Percentiles rank a stretch among this genome's conserved stretches.
Evolutionary conservation across 1,140 invertebrate species (phyloP).

Genomic region (Conus ventricosus): DNA sequence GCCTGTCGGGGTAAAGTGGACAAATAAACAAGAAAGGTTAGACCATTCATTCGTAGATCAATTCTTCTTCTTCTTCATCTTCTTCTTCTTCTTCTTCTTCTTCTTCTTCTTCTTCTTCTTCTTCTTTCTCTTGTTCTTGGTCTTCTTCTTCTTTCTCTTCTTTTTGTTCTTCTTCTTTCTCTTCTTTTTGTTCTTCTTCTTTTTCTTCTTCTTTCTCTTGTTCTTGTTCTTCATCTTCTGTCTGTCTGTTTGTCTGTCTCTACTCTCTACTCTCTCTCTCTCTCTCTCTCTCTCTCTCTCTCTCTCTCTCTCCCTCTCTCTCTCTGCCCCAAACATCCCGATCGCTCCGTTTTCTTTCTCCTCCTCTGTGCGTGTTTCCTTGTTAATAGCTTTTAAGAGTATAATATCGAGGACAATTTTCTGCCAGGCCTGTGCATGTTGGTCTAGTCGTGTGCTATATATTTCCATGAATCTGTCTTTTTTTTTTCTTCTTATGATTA

Average conservation of each 20-base stretch:
- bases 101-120: too few species aligned
- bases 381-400: neutral
- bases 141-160: neutral
- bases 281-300: slow-evolving; percentile 35
- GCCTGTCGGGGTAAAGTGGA: too few species aligned
- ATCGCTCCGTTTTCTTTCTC: neutral
- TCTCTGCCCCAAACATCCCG: too few species aligned
- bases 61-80: too few species aligned
- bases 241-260: slow-evolving; percentile 14
- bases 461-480: too few species aligned
- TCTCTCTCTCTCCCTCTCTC: slow-evolving; percentile 2
- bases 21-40: too few species aligned
- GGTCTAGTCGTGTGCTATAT: too few species aligned
- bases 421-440: too few species aligned
- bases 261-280: slow-evolving; percentile 15
- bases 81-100: too few species aligned
- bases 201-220: neutral
- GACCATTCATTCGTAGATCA: too few species aligned
- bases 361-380: neutral
- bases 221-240: slow-evolving; percentile 7
- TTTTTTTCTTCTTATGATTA: too few species aligned
- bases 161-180: neutral
- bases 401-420: too few species aligned
- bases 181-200: neutral
- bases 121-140: neutral